phyloP scores from a whole-genome alignment of 1,140 invertebrate species.

The Cardiocondyla obscurior region DNA sequence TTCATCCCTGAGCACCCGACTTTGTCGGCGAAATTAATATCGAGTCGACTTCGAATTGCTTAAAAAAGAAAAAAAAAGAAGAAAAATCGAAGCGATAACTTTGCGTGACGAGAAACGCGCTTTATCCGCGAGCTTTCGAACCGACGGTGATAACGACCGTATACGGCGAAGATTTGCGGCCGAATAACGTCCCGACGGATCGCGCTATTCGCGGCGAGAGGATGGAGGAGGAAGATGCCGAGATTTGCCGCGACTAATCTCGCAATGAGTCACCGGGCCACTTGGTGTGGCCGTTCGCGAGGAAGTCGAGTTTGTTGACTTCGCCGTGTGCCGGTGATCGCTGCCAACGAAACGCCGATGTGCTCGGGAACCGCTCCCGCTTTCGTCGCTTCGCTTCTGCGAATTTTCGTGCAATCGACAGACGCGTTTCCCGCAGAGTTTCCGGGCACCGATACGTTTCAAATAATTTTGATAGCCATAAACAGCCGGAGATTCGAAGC shows the following conservation, averaged over 20 bases:
- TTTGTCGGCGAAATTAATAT: background rate
- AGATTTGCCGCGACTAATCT: constrained; percentile 47
- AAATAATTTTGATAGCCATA: background rate
- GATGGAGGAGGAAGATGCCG: constrained; percentile 3
- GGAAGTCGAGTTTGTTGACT: constrained; percentile 73
- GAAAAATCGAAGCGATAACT: background rate
- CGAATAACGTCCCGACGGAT: background rate
- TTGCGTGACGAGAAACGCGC: background rate
- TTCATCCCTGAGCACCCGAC: background rate
- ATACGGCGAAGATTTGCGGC: background rate
- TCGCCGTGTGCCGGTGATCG: constrained; percentile 48
- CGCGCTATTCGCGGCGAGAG: constrained; percentile 30
- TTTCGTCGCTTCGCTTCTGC: background rate
- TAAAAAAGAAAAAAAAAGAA: too few relatives aligned
- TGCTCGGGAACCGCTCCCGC: constrained; percentile 29
- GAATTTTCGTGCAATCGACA: background rate
- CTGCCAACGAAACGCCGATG: constrained; percentile 55
- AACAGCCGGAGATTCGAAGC: background rate
- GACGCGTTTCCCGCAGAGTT: background rate
- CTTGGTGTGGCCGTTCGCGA: constrained; percentile 44
- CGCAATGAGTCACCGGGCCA: constrained; percentile 65
- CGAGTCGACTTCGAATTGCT: background rate
- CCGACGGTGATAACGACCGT: background rate
- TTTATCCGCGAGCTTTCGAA: background rate
- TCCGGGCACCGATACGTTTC: background rate